Evolutionary conservation across 1,140 invertebrate genomes (phyloP).

Genomic region (Drosophila ficusphila): DNA sequence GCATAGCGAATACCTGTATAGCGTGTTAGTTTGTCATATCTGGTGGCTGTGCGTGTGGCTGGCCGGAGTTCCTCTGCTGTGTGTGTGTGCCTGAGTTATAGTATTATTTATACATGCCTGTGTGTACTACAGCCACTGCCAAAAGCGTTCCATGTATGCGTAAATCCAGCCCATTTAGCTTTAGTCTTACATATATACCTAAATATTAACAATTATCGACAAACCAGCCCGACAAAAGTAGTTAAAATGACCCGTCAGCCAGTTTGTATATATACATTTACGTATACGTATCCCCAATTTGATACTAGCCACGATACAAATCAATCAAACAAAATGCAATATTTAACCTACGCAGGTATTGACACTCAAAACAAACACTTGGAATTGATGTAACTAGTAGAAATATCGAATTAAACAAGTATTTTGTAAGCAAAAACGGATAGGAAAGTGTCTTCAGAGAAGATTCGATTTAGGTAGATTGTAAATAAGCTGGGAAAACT

Average conservation of each 20-base stretch:
- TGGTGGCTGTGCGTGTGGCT: slow-evolving; percentile 65
- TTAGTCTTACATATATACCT: slow-evolving; percentile 39
- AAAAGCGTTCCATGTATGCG: slow-evolving; percentile 55
- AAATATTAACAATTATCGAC: slow-evolving; percentile 45
- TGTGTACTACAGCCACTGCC: slow-evolving; percentile 70
- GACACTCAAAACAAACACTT: slow-evolving; percentile 32
- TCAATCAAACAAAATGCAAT: slow-evolving; percentile 45
- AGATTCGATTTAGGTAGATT: slow-evolving; percentile 23
- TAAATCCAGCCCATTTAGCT: slow-evolving; percentile 48
- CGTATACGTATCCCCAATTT: slow-evolving; percentile 21
- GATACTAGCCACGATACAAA: slow-evolving; percentile 33
- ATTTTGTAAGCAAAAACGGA: slow-evolving; percentile 9
- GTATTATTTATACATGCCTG: slow-evolving; percentile 68
- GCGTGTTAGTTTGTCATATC: slow-evolving; percentile 77
- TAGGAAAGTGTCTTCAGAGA: slow-evolving; percentile 19
- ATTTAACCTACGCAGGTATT: slow-evolving; percentile 24
- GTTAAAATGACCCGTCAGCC: slow-evolving; percentile 48
- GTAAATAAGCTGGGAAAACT: slow-evolving; percentile 8
- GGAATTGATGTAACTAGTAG: slow-evolving; percentile 55
- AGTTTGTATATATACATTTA: slow-evolving; percentile 46
- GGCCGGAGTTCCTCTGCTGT: slow-evolving; percentile 14
- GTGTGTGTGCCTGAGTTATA: slow-evolving; percentile 52
- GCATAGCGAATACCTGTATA: slow-evolving; percentile 68
- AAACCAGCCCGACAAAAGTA: slow-evolving; percentile 33
- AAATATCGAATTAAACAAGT: slow-evolving; percentile 9